Base-by-base conservation (phyloP, 2,888 invertebrate genomes). In the Athrips mouffetella region DNA sequence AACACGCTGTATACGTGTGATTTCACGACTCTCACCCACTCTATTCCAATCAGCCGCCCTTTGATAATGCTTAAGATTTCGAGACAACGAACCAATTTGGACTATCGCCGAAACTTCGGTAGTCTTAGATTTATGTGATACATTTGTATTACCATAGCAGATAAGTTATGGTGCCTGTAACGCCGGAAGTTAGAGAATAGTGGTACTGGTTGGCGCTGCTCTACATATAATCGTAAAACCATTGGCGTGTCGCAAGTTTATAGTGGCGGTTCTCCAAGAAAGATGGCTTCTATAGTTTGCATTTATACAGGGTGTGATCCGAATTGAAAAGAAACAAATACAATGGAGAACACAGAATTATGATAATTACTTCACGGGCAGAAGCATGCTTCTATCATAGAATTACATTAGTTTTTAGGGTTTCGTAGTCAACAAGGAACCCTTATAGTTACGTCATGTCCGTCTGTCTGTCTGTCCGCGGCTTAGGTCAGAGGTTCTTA, bases 191-290 rank as follows among this genome's bases (percentile, higher is more conserved):
- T 51, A 29, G 37, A 21, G 21, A 55, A 55, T 54, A 54, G 64
- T 65, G 56, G 54, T 60, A 60, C 58, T 58, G 63, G 59, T 58
- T 58, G 52, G 8, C 13, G 18, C 20, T 25, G 41, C 31, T 31
- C 13, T 31, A n/a, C n/a, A n/a, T n/a, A 47, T 25, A 39, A 47
- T 65, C 67, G 70, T 75, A 73, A 73, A 76, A 73, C 66, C 65
- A 66, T 63, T 73, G 65, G 65, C 60, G 70, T 69, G 20, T 72
- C 55, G 55, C 63, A 63, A 68, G 66, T 76, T 76, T 73, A 76
- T 64, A 73, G 18, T n/a, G 37, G 18, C n/a, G 30, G 37, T 18
- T 37, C 21, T 20, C n/a, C 21, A 37, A 37, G 21, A 37, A 10
- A 21, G 18, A 37, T 37, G 37, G n/a, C 37, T 37, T 37, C 27